Evolutionary conservation across 2,888 invertebrate species (phyloP).

Genomic region (Meta bourneti): DNA sequence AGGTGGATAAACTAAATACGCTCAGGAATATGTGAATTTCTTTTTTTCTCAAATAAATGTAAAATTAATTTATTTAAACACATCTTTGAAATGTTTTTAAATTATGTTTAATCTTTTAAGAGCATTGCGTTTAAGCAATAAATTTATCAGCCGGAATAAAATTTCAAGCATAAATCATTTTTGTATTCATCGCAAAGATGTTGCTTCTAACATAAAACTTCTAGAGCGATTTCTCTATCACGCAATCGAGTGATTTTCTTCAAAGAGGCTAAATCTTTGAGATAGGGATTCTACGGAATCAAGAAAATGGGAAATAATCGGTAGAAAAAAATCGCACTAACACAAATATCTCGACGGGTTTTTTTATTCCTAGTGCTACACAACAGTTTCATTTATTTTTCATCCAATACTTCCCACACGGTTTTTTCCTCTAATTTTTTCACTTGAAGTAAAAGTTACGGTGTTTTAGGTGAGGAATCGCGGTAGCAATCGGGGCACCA

Average conservation of each 20-base stretch:
- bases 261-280: neutral
- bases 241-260: neutral
- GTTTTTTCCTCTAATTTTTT: neutral
- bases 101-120: neutral
- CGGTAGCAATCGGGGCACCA: neutral
- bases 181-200: neutral
- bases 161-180: neutral
- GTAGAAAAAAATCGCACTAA: neutral
- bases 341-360: neutral
- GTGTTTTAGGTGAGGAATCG: neutral
- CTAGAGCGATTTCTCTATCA: neutral
- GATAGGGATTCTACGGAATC: too few species aligned
- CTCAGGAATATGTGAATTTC: too few species aligned
- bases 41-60: too few species aligned
- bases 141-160: neutral
- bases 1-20: too few species aligned
- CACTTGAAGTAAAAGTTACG: neutral
- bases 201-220: neutral
- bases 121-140: neutral
- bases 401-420: neutral
- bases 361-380: neutral
- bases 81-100: neutral
- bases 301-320: neutral
- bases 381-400: neutral
- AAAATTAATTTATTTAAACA: too few species aligned